Percentiles rank a stretch among this genome's conserved stretches.
phyloP scores from a whole-genome alignment of 92 coral and sea anemone species.

The Bergia puertoricense region DNA sequence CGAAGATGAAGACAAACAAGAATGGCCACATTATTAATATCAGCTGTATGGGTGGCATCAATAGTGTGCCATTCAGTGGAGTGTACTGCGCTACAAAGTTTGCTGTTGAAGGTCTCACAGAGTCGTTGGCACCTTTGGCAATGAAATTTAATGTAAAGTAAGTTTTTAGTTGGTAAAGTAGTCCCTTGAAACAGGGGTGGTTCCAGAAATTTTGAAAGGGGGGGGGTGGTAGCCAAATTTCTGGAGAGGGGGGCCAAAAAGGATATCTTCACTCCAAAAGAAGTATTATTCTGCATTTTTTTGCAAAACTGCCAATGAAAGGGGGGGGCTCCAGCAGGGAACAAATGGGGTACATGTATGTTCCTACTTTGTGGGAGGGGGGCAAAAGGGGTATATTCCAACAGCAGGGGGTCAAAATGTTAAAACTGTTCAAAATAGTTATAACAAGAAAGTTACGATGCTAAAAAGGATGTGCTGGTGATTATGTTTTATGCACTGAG shows the following conservation, averaged over 20 bases:
- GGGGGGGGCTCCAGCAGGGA: no score
- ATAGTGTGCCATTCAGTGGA: conserved; percentile 76
- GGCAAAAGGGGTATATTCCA: neutral
- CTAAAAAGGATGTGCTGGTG: no score
- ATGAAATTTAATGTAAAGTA: conserved; percentile 75
- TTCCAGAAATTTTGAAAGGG: no score
- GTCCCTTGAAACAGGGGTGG: neutral
- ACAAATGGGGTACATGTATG: no score
- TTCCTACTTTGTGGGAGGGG: conserved; percentile 20
- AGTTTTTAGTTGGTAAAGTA: conserved; percentile 16
- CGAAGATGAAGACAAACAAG: conserved; percentile 78
- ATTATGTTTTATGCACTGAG: no score
- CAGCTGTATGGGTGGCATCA: conserved; percentile 75
- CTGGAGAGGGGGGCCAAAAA: no score
- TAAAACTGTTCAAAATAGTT: no score
- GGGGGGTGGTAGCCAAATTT: no score
- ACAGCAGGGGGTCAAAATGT: neutral
- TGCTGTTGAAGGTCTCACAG: conserved; percentile 88
- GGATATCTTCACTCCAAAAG: no score
- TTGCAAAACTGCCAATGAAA: no score
- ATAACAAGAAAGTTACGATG: no score
- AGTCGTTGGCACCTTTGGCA: conserved; percentile 81
- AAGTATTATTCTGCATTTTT: no score
- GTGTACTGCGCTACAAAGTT: conserved; percentile 87
- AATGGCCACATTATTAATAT: conserved; percentile 81